Evolutionary conservation across 2,888 invertebrate species (phyloP), one percentile per base, ranked within the genome.

Genomic region (Xylota sylvarum): DNA sequence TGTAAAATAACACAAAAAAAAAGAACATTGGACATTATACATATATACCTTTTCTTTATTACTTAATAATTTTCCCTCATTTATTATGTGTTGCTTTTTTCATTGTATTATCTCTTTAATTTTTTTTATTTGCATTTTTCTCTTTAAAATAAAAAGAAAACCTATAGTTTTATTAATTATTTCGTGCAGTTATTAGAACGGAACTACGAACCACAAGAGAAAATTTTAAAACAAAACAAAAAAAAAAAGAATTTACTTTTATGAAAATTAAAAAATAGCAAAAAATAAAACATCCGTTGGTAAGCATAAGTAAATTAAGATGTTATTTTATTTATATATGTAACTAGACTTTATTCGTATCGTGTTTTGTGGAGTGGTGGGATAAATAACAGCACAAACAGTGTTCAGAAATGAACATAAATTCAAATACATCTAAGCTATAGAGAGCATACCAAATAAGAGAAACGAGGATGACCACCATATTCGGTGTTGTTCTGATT

Each of bases 1-100:
- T 67, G 67, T 67, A 67, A 67, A 67, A 67, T 50, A 67, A 67
- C 37, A 67, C 67, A 64, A 64, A 64, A 23, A 23, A 62, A 67
- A 67, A 37, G 30, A 48, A 65, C 52, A 23, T 35, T 50, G 67
- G 67, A 67, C 65, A 65, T 65, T 50, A 67, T 52, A 67, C 67
- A 67, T 67, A 67, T 23, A n/a, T 37, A 52, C 32, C 9, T 3
- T 23, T 10, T 40, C 7, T 43, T 40, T 23, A n/a, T 65, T 65
- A 32, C 17, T 14, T 48, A 64, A 30, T 65, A 10, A 46, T 27
- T 64, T 64, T 37, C 58, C 56, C 32, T 32, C 10, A 35, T 56
- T 35, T 10, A 32, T 43, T 62, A 43, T 43, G 23, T 35, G 37
- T 62, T 58, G 19, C n/a, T 32, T n/a, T 55, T 30, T 30, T 14